Evolutionary conservation across 2,113 vertebrate species (phyloP).

Genomic region (Thinocorus orbignyianus): DNA sequence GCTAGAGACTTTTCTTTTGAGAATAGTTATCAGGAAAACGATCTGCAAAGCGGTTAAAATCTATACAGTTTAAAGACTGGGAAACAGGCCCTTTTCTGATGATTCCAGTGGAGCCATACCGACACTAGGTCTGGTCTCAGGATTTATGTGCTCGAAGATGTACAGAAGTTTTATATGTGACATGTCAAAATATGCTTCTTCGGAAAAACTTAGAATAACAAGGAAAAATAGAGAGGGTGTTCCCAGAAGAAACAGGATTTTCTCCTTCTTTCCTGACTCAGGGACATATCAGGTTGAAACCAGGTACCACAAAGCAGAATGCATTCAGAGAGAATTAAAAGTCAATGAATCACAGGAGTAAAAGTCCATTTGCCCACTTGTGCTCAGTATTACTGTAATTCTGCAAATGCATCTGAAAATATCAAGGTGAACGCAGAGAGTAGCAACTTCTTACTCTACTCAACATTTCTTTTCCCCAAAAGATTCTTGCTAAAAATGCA

Average conservation of each 20-base stretch:
- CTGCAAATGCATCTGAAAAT: not conserved
- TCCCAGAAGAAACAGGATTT: not conserved
- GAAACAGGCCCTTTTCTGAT: not conserved
- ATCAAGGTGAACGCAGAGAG: not conserved
- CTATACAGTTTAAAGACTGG: not conserved
- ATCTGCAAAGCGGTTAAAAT: not conserved
- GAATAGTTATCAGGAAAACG: not conserved
- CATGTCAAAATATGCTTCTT: not conserved
- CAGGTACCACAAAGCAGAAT: not conserved
- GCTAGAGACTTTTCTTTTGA: not conserved
- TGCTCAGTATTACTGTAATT: not conserved
- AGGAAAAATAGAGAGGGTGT: not conserved
- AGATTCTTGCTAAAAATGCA: conserved; percentile 32
- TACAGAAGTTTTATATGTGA: not conserved
- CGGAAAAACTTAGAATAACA: not conserved
- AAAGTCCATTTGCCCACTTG: not conserved
- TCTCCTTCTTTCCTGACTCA: not conserved
- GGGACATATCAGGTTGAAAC: not conserved
- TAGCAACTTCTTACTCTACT: conserved; percentile 11
- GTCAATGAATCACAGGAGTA: not conserved
- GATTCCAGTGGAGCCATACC: not conserved
- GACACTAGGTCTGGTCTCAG: not conserved
- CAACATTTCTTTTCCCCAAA: conserved; percentile 6
- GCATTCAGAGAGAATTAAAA: not conserved
- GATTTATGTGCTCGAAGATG: not conserved